These are phyloP conservation scores for Mobula birostris DNA, from an alignment of 2,113 vertebrate species.

Conservation along the genomic window DNA sequence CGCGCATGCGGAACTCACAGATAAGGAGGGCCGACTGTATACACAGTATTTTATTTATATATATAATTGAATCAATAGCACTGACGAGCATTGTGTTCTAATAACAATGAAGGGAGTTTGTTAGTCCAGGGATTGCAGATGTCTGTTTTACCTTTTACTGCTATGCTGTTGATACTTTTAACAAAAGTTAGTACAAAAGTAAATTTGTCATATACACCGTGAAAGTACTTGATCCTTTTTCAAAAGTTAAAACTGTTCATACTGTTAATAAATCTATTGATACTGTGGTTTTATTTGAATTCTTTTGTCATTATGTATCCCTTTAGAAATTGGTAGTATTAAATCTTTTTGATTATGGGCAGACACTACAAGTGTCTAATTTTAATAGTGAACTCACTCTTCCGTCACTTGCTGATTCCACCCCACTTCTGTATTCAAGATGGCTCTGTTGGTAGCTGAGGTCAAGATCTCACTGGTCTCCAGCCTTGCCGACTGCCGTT, in stretches of 20 bases:
- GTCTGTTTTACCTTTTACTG: background rate
- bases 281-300: background rate
- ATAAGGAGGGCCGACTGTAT: too few species aligned
- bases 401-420: background rate
- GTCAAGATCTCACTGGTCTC: too few species aligned
- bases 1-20: too few species aligned
- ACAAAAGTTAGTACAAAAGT: too few species aligned
- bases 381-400: background rate
- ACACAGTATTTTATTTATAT: background rate
- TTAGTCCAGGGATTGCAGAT: background rate
- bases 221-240: too few species aligned
- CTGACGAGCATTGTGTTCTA: background rate
- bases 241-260: background rate
- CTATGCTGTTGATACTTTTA: background rate
- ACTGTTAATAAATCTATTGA: background rate
- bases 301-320: background rate
- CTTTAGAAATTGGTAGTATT: background rate
- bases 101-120: background rate
- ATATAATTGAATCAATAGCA: background rate
- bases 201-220: too few species aligned
- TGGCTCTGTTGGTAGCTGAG: background rate
- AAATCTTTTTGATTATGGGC: background rate
- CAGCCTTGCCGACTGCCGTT: background rate
- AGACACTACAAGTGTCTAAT: background rate
- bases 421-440: background rate